Evolutionary conservation across 1,140 invertebrate genomes (phyloP), one percentile per base, ranked within the genome.

Genomic region (Glomeris maerens): DNA sequence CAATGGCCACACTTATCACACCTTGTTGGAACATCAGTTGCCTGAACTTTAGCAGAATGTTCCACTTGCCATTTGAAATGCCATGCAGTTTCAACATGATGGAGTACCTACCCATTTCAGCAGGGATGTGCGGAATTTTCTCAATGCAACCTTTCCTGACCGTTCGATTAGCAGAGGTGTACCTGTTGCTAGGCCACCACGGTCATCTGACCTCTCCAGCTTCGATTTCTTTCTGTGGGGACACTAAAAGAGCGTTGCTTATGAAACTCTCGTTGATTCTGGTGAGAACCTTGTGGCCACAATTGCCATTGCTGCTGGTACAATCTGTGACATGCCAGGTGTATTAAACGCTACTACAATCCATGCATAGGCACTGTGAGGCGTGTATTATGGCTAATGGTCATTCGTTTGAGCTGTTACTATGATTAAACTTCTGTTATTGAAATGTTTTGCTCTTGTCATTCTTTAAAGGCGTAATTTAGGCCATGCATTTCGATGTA

Each of bases 221-320:
- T 50, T 64, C 47, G 66, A 69, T 57, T 68, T 64, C 58, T 67
- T 66, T 57, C 57, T 66, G 45, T 64, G 61, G 64, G 62, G 59
- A 10, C 27, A 47, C 48, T 44, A 2, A 52, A 47, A 52, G 42
- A 44, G 41, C 20, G 7, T 44, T 13, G 31, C 17, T 10, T 36
- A 36, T 36, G 31, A 17, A 10, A 36, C 31, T 36, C 31, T 17
- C 10, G 31, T 36, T 36, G 31, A 36, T 17, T 36, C 31, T 36
- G 31, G n/a, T n/a, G n/a, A n/a, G n/a, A n/a, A n/a, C n/a, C n/a
- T n/a, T n/a, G n/a, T n/a, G n/a, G n/a, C n/a, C n/a, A n/a, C n/a
- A n/a, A n/a, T 36, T 10, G 31, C 31, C 10, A 17, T 36, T 36
- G 31, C 31, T 36, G 31, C 31, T 36, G 31, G 31, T 13, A 36